Percentiles rank a stretch among this genome's conserved stretches.
These are phyloP conservation scores for Sebastes goodei DNA, from an alignment of 2,797 vertebrate species.

Conservation along the genomic window DNA sequence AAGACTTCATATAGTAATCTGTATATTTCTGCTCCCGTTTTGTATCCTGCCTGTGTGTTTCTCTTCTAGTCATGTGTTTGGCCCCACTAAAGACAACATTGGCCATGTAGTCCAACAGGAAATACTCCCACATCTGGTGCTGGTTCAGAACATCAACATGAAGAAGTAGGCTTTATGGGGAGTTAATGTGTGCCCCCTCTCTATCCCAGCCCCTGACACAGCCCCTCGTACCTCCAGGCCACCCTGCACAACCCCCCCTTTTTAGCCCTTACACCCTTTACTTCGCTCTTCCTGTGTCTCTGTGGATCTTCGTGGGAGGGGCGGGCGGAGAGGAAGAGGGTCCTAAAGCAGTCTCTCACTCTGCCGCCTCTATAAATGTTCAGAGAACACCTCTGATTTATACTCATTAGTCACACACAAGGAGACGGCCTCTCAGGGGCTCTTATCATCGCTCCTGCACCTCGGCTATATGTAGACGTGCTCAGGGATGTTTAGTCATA, in stretches of 20 bases:
- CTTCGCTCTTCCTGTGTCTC: constrained; percentile 43
- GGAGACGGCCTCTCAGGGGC: constrained; percentile 4
- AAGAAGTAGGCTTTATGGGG: constrained; percentile 77
- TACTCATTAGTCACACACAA: constrained; percentile 51
- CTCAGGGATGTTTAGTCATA: not conserved
- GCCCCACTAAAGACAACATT: constrained; percentile 79
- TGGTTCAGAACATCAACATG: constrained; percentile 82
- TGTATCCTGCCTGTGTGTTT: constrained; percentile 45
- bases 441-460: constrained; percentile 33
- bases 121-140: constrained; percentile 86
- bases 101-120: constrained; percentile 77
- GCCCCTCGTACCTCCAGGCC: constrained; percentile 52
- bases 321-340: not conserved
- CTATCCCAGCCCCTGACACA: constrained; percentile 36
- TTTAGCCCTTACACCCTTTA: constrained; percentile 4
- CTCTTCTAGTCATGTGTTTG: constrained; percentile 73
- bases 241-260: constrained; percentile 20
- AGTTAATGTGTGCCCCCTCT: constrained; percentile 69
- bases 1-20: constrained; percentile 19
- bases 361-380: constrained; percentile 51
- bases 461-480: constrained; percentile 8
- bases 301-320: constrained; percentile 33
- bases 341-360: constrained; percentile 18
- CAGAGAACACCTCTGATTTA: constrained; percentile 45
- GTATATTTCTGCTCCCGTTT: constrained; percentile 32